A percentile compares a stretch with the other conserved stretches of the same genome.
Conservation (phyloP, 2,888 invertebrate genomes). For the Drosophila sordidapex region DNA sequence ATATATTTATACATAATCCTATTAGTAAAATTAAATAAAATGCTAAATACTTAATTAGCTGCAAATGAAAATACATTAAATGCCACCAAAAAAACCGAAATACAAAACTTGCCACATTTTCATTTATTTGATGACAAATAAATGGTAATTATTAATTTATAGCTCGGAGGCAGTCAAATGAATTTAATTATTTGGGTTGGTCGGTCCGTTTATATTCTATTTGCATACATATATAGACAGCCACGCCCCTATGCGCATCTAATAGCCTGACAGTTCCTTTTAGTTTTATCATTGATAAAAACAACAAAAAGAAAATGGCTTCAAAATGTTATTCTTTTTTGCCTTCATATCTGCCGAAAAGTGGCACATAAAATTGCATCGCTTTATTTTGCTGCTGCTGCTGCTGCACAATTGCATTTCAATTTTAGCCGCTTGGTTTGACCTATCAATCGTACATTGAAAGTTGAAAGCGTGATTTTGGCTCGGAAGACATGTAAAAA, state of each 20-base stretch:
- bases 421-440: conserved; percentile 4
- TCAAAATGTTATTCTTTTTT: conserved; percentile 18
- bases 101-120: conserved; percentile 17
- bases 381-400: conserved; percentile 22
- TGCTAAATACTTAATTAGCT: not conserved
- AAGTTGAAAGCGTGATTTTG: too few relatives aligned
- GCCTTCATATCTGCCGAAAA: conserved; percentile 36
- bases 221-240: conserved; percentile 10
- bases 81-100: not conserved
- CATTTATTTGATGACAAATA: conserved; percentile 54
- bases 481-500: accelerated
- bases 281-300: conserved; percentile 32
- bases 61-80: not conserved
- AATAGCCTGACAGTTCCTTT: conserved; percentile 9
- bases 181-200: conserved; percentile 29
- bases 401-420: conserved; percentile 30
- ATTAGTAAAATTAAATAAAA: not conserved
- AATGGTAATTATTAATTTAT: conserved; percentile 29
- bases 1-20: not conserved
- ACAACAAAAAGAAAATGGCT: conserved; percentile 7
- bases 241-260: conserved; percentile 22
- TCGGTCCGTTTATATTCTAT: conserved; percentile 11
- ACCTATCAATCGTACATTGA: too few relatives aligned
- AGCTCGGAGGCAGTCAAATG: conserved; percentile 20
- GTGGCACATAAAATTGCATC: conserved; percentile 37